phyloP scores from a whole-genome alignment of 2,888 invertebrate species.

The Ommatoiulus sabulosus region DNA sequence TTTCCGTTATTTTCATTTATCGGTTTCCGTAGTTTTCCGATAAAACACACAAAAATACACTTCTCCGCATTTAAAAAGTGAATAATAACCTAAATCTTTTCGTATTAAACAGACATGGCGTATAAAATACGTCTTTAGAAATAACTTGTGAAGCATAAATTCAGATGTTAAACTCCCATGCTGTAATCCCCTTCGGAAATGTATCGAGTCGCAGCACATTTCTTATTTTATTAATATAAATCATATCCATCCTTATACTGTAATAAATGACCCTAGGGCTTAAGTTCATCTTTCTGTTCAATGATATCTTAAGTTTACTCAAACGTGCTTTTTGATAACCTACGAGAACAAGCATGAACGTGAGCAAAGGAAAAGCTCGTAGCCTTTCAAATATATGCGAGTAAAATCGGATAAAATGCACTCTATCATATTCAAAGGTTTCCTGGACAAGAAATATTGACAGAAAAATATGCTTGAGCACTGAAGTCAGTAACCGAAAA shows the following conservation, averaged over 20 bases:
- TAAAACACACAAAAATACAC: too few species aligned
- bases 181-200: neutral
- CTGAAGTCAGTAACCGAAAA: too few species aligned
- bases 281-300: neutral
- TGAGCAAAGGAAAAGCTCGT: neutral
- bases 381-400: too few species aligned
- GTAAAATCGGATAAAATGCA: too few species aligned
- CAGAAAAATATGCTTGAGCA: too few species aligned
- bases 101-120: too few species aligned
- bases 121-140: too few species aligned
- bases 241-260: neutral
- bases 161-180: neutral
- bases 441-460: too few species aligned
- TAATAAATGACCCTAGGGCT: slow-evolving; percentile 12
- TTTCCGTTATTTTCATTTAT: too few species aligned
- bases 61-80: too few species aligned
- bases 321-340: neutral
- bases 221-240: neutral
- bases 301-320: slow-evolving; percentile 7
- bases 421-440: too few species aligned
- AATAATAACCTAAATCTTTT: neutral
- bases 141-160: neutral
- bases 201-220: neutral
- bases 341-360: neutral
- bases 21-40: too few species aligned